Conservation (phyloP, 2,888 invertebrate genomes). For the Beris morrisii region DNA sequence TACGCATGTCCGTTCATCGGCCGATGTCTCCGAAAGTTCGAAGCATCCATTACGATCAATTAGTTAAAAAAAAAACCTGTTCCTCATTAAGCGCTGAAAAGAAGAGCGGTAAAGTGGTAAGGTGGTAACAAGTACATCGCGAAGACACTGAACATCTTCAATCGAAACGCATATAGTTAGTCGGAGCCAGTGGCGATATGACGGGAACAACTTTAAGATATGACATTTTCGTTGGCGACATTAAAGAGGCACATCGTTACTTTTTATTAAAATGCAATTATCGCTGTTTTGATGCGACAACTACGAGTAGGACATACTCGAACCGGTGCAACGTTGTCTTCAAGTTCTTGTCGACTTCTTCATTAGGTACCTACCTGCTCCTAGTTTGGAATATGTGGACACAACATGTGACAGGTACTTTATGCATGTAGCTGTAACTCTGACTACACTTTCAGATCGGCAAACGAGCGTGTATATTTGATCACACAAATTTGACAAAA, state of each 20-base stretch:
- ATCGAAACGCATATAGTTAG: no score
- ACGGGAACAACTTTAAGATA: slow-evolving; percentile 27
- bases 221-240: slow-evolving; percentile 33
- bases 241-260: slow-evolving; percentile 31
- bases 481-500: no score
- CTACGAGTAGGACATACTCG: neutral
- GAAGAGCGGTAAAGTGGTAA: slow-evolving; percentile 5
- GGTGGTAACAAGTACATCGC: slow-evolving; percentile 14
- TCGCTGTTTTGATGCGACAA: slow-evolving; percentile 27
- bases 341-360: no score
- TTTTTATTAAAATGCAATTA: slow-evolving; percentile 36
- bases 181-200: neutral
- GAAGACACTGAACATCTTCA: no score
- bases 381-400: no score
- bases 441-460: no score
- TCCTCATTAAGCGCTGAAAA: slow-evolving; percentile 28
- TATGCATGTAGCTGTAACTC: no score
- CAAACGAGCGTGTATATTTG: no score
- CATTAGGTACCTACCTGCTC: no score
- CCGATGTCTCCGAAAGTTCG: slow-evolving; percentile 6
- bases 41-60: slow-evolving; percentile 35
- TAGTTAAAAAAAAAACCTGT: slow-evolving; percentile 32
- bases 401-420: no score
- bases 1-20: slow-evolving; percentile 25
- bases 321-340: no score